These are phyloP conservation scores for Chalcosyrphus nemorum DNA, from an alignment of 2,888 invertebrate species.

Conservation along the genomic window DNA sequence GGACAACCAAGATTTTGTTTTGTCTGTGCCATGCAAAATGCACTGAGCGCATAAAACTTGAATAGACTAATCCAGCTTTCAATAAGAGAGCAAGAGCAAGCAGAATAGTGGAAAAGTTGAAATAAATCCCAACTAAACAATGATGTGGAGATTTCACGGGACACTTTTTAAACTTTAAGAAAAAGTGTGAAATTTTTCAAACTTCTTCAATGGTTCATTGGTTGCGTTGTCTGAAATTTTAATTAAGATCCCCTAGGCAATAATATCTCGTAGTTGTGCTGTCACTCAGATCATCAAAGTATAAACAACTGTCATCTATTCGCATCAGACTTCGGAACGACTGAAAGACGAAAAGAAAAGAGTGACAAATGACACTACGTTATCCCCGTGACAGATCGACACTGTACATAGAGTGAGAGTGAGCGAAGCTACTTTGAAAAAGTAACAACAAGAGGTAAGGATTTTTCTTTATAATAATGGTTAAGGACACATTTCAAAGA, in stretches of 20 bases:
- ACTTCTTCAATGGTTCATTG: background rate
- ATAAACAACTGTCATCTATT: conserved; percentile 21
- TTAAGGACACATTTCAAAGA: conserved; percentile 1
- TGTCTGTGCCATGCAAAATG: conserved; percentile 2
- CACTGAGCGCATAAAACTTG: background rate
- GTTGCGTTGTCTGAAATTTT: background rate
- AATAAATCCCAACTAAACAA: conserved; percentile 23
- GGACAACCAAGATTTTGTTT: background rate
- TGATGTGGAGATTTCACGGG: background rate
- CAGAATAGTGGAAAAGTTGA: conserved; percentile 2
- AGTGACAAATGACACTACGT: conserved; percentile 19
- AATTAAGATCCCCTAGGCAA: background rate
- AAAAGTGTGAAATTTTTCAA: conserved; percentile 11
- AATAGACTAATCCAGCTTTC: conserved; percentile 27
- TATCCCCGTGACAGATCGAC: conserved; percentile 17
- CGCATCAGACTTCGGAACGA: background rate
- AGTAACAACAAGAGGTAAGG: background rate
- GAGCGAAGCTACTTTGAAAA: background rate
- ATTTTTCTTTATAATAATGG: conserved; percentile 23
- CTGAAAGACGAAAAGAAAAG: conserved; percentile 2
- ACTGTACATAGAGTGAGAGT: background rate
- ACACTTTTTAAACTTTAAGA: background rate
- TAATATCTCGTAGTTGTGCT: background rate
- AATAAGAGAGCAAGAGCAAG: background rate
- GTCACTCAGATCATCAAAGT: background rate